Conservation (phyloP, 2,888 invertebrate genomes). For the Eilema depressum region DNA sequence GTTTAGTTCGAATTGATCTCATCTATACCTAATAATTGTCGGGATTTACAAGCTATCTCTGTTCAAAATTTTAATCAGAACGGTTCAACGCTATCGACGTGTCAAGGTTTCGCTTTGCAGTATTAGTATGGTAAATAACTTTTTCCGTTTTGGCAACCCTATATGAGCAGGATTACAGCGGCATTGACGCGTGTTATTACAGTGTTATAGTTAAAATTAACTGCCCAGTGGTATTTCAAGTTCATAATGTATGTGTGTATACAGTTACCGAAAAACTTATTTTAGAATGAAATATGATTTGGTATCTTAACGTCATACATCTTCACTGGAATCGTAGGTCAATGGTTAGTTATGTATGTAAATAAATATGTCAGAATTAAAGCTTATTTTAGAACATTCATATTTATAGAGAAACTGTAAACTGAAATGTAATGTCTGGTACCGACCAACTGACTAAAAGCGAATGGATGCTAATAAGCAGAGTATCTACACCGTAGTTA, state of each 20-base stretch:
- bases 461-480: not conserved
- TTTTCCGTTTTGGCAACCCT: conserved; percentile 37
- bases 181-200: conserved; percentile 60
- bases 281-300: conserved; percentile 61
- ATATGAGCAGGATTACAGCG: conserved; percentile 50
- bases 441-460: not conserved
- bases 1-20: too few relatives aligned
- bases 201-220: conserved; percentile 62
- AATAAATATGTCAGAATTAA: conserved; percentile 1
- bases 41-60: not conserved
- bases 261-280: conserved; percentile 54
- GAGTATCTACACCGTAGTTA: not conserved
- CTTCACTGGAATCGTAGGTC: conserved; percentile 49
- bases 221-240: conserved; percentile 64
- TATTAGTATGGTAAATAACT: not conserved
- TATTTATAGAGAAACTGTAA: not conserved
- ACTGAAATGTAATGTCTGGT: not conserved
- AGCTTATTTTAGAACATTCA: not conserved
- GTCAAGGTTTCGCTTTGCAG: not conserved
- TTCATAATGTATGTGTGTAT: conserved; percentile 57
- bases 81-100: not conserved
- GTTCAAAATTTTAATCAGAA: not conserved
- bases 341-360: conserved; percentile 39
- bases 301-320: conserved; percentile 48
- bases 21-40: too few relatives aligned